Conservation (phyloP, 2,113 vertebrate genomes). For the Dasyprocta punctata region DNA sequence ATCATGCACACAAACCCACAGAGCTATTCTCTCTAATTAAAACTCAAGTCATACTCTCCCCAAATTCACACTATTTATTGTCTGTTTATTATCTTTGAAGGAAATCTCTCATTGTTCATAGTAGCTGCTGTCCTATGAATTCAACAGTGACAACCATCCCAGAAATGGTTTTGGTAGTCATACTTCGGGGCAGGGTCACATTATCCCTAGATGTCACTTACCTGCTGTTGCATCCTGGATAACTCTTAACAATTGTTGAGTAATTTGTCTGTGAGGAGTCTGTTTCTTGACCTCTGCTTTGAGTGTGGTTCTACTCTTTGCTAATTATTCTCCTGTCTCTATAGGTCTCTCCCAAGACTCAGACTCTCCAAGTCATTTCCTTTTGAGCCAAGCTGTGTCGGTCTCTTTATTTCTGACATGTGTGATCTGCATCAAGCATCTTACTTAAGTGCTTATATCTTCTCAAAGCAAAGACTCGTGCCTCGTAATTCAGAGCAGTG, state of each 20-base stretch:
- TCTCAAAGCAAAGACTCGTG: not conserved
- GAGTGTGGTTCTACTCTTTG: not conserved
- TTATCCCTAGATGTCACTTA: not conserved
- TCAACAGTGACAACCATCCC: not conserved
- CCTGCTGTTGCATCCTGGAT: not conserved
- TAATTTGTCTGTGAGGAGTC: constrained; percentile 9
- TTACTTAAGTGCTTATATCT: not conserved
- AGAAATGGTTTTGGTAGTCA: not conserved
- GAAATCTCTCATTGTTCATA: not conserved
- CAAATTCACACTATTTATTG: not conserved
- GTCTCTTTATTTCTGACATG: not conserved
- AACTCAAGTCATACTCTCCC: not conserved
- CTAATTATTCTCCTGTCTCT: not conserved
- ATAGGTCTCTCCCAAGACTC: not conserved
- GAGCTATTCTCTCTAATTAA: not conserved
- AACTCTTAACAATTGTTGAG: not conserved
- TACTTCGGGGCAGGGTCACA: not conserved
- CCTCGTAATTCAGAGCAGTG: not conserved
- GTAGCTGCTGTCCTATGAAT: not conserved
- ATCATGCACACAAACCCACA: no score
- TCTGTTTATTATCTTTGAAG: not conserved
- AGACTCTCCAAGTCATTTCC: not conserved
- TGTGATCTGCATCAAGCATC: not conserved
- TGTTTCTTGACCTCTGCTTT: not conserved
- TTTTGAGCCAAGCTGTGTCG: not conserved